Conservation (phyloP, 2,797 vertebrate species). For the Chaunax sp. region DNA sequence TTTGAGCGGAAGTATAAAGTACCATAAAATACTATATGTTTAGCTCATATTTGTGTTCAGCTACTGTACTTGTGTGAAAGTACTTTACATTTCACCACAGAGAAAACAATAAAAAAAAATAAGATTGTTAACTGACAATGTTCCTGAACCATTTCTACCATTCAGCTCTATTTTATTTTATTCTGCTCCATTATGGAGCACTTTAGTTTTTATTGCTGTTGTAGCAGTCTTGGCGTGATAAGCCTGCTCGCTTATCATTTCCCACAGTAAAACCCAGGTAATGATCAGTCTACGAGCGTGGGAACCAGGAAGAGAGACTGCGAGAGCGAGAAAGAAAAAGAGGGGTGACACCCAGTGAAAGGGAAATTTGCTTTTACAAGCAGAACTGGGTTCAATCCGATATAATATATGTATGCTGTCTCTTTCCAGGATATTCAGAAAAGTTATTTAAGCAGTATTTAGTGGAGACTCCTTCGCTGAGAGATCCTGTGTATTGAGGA, state of each 20-base stretch:
- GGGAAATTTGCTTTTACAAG: not conserved
- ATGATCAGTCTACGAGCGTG: slow-evolving; percentile 61
- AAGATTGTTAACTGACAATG: not conserved
- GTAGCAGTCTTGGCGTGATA: slow-evolving; percentile 37
- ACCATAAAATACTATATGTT: too few species aligned
- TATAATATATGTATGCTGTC: not conserved
- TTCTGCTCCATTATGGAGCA: slow-evolving; percentile 15
- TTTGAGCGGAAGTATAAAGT: too few species aligned
- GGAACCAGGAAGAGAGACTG: slow-evolving; percentile 50
- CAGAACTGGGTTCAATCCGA: not conserved
- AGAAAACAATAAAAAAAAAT: not conserved
- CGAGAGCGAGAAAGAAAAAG: slow-evolving; percentile 7
- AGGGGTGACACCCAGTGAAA: slow-evolving; percentile 3
- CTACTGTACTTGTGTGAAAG: too few species aligned
- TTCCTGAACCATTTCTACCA: not conserved
- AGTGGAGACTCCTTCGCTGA: too few species aligned
- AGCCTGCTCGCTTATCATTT: slow-evolving; percentile 56
- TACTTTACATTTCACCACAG: not conserved
- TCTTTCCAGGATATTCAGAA: not conserved
- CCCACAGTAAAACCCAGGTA: slow-evolving; percentile 58
- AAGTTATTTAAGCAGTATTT: not conserved
- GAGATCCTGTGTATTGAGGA: not conserved
- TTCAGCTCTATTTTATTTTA: slow-evolving; percentile 9
- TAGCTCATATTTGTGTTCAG: too few species aligned
- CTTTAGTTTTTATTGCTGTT: slow-evolving; percentile 32